A percentile compares a stretch with the other conserved stretches of the same genome.
These are phyloP conservation scores for Lutjanus argentimaculatus DNA, from an alignment of 2,797 vertebrate genomes.

Conservation along the genomic window DNA sequence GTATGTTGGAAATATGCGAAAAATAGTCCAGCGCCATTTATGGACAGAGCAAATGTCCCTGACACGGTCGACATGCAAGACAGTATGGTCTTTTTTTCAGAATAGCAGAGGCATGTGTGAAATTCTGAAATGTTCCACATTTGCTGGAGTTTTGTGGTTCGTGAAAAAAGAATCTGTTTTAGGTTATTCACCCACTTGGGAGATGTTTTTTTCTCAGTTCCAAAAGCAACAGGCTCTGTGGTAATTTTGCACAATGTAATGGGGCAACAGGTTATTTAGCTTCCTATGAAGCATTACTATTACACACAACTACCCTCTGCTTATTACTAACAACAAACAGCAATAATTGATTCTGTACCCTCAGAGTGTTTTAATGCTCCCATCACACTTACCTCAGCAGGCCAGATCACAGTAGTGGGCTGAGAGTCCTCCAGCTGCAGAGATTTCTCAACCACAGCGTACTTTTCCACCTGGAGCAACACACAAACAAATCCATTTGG, in stretches of 20 bases:
- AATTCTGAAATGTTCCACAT: constrained; percentile 16
- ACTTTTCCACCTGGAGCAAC: constrained; percentile 94
- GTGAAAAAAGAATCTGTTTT: constrained; percentile 6
- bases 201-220: background rate
- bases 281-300: constrained; percentile 7
- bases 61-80: background rate
- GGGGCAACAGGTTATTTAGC: constrained; percentile 2
- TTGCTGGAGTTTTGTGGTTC: background rate
- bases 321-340: constrained; percentile 30
- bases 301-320: constrained; percentile 1
- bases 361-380: constrained; percentile 36
- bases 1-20: constrained; percentile 14
- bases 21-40: constrained; percentile 17
- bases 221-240: background rate
- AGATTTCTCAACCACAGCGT: constrained; percentile 95
- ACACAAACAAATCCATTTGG: constrained; percentile 56
- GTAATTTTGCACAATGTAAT: background rate
- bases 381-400: constrained; percentile 89
- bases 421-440: constrained; percentile 94
- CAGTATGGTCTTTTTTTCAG: background rate
- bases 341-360: constrained; percentile 30
- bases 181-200: background rate
- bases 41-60: constrained; percentile 4
- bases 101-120: constrained; percentile 22
- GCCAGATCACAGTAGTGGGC: constrained; percentile 92